phyloP scores from a whole-genome alignment of 2,888 invertebrate genomes.

The Prionchulus punctatus region DNA sequence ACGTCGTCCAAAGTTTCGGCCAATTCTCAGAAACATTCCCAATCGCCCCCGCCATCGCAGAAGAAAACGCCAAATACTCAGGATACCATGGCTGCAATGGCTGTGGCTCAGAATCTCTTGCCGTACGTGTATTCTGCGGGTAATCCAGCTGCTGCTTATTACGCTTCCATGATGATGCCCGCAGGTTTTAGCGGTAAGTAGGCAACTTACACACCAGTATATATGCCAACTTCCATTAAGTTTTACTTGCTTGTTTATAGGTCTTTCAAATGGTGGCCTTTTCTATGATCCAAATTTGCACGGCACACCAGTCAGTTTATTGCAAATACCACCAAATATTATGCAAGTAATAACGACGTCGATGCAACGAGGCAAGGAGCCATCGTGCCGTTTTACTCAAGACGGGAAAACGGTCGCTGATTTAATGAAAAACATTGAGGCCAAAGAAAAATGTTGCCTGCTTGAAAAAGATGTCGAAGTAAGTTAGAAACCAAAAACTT shows the following conservation, averaged over 20 bases:
- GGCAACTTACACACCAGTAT: too few species aligned
- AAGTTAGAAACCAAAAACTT: not conserved
- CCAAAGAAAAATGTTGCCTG: not conserved
- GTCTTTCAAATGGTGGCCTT: constrained; percentile 4
- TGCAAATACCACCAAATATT: constrained; percentile 44
- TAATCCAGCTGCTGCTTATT: not conserved
- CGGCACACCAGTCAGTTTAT: constrained; percentile 42
- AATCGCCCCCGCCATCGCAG: constrained; percentile 21
- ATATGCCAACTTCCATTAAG: too few species aligned
- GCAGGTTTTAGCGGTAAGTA: not conserved
- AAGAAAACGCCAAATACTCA: not conserved
- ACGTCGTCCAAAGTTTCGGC: not conserved
- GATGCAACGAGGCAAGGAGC: constrained; percentile 11
- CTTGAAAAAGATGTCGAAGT: constrained; percentile 9
- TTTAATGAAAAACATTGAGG: not conserved
- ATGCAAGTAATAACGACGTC: constrained; percentile 27
- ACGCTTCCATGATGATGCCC: constrained; percentile 5
- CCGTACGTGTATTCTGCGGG: constrained; percentile 32
- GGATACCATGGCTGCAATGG: constrained; percentile 14
- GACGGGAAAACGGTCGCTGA: constrained; percentile 9
- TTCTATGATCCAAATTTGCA: constrained; percentile 36
- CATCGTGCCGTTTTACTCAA: constrained; percentile 11
- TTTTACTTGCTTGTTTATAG: not conserved
- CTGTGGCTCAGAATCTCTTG: constrained; percentile 22
- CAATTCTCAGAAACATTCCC: constrained; percentile 33